phyloP scores from a whole-genome alignment of 2,113 vertebrate genomes.

The Madoqua kirkii region DNA sequence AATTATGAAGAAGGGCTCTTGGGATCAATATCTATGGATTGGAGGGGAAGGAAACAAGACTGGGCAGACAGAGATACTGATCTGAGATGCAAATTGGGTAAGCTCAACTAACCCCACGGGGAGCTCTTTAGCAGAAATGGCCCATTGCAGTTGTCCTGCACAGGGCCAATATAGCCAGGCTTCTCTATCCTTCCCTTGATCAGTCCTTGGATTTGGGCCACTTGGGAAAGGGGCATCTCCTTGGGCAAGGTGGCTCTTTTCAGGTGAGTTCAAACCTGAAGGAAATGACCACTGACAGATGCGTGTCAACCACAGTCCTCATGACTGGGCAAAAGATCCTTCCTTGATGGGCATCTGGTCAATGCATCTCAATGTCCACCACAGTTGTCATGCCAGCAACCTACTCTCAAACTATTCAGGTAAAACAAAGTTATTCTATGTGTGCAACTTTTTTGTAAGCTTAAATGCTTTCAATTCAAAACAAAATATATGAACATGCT shows the following conservation, averaged over 20 bases:
- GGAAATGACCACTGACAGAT: background rate
- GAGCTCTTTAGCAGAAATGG: background rate
- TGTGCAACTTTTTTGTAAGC: background rate
- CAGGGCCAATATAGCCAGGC: background rate
- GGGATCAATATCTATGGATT: background rate
- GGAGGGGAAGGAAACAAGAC: background rate
- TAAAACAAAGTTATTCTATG: background rate
- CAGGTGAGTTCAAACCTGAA: background rate
- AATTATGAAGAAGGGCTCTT: background rate
- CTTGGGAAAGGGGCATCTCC: background rate
- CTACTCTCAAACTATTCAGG: background rate
- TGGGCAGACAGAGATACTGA: background rate
- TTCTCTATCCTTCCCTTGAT: background rate
- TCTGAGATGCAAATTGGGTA: background rate
- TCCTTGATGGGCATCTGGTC: background rate
- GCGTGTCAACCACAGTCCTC: background rate
- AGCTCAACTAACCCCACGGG: background rate
- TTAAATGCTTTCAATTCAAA: slow-evolving; percentile 15
- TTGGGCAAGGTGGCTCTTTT: background rate
- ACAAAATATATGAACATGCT: background rate
- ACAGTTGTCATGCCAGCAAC: background rate
- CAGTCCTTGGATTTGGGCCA: background rate
- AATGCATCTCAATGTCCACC: background rate
- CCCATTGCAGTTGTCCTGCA: background rate
- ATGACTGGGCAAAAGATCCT: background rate